phyloP scores from a whole-genome alignment of 2,113 vertebrate genomes.

The Pelodiscus sinensis region DNA sequence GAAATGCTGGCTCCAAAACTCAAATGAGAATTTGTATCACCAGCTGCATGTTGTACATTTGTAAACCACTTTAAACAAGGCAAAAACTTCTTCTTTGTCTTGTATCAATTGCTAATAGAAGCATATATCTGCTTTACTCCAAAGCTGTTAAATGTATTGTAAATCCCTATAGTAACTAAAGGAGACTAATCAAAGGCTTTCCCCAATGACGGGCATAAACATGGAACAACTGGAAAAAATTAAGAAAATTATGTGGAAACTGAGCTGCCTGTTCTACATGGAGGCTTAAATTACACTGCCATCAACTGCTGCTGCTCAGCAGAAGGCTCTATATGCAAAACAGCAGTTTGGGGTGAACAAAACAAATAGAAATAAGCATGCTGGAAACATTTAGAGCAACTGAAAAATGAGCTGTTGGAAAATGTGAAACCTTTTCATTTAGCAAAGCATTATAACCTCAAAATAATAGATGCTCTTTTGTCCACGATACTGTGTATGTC shows the following conservation, averaged over 20 bases:
- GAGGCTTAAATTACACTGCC: conserved; percentile 66
- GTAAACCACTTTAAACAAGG: not conserved
- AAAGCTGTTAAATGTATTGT: conserved; percentile 44
- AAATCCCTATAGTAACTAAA: conserved; percentile 47
- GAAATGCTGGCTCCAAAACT: not conserved
- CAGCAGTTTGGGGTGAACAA: conserved; percentile 37
- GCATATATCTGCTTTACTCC: conserved; percentile 45
- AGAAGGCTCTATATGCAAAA: conserved; percentile 14
- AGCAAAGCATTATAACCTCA: not conserved
- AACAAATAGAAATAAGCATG: conserved; percentile 40
- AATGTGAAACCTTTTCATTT: not conserved
- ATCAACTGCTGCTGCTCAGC: conserved; percentile 53
- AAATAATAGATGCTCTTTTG: not conserved
- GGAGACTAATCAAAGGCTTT: conserved; percentile 41
- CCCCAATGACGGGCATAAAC: conserved; percentile 44
- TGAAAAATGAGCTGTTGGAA: not conserved
- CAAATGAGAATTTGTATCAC: conserved; percentile 16
- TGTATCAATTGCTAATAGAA: conserved; percentile 12
- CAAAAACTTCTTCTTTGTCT: not conserved
- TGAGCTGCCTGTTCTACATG: conserved; percentile 39
- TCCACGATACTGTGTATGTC: not conserved
- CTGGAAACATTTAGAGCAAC: conserved; percentile 47
- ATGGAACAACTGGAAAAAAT: conserved; percentile 38
- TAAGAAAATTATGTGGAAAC: conserved; percentile 57
- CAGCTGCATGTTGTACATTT: conserved; percentile 6